Percentiles rank a stretch among this genome's conserved stretches.
Evolutionary conservation across 2,797 vertebrate species (phyloP).

Genomic region (Sciaenops ocellatus): DNA sequence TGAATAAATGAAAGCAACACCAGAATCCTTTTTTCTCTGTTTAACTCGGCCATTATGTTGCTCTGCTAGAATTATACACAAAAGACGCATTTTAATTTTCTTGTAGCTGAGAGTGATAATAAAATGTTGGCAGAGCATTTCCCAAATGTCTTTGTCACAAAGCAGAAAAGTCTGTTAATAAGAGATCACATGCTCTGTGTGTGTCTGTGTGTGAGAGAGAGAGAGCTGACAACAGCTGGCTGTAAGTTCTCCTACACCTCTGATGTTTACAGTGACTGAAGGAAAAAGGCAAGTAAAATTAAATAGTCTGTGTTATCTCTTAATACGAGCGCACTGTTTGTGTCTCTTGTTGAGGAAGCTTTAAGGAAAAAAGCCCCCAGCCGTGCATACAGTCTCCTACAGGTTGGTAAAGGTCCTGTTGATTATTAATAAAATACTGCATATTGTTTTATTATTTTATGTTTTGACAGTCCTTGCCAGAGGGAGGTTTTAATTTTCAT

Average conservation of each 20-base stretch:
- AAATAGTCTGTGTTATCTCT: background rate
- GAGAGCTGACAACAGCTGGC: slow-evolving; percentile 20
- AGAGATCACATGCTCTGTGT: background rate
- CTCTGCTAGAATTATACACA: background rate
- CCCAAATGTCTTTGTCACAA: slow-evolving; percentile 31
- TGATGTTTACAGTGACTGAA: slow-evolving; percentile 5
- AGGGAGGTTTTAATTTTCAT: background rate
- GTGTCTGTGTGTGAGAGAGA: background rate
- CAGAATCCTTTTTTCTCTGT: slow-evolving; percentile 13
- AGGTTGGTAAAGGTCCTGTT: slow-evolving; percentile 9
- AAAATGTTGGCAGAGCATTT: slow-evolving; percentile 35
- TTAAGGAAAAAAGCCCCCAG: slow-evolving; percentile 24
- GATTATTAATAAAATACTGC: background rate
- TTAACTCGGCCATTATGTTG: background rate
- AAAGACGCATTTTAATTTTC: slow-evolving; percentile 10
- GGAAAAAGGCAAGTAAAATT: slow-evolving; percentile 1
- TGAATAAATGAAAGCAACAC: slow-evolving; percentile 46
- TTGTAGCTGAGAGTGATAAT: slow-evolving; percentile 21
- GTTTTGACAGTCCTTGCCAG: background rate
- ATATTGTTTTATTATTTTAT: background rate
- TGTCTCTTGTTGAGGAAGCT: slow-evolving; percentile 5
- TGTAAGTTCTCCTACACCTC: background rate
- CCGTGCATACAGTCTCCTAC: background rate
- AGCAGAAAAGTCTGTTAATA: slow-evolving; percentile 45
- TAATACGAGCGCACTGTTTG: slow-evolving; percentile 7